Evolutionary conservation across 2,797 vertebrate species (phyloP).

Genomic region (Ptychobarbus kaznakovi): DNA sequence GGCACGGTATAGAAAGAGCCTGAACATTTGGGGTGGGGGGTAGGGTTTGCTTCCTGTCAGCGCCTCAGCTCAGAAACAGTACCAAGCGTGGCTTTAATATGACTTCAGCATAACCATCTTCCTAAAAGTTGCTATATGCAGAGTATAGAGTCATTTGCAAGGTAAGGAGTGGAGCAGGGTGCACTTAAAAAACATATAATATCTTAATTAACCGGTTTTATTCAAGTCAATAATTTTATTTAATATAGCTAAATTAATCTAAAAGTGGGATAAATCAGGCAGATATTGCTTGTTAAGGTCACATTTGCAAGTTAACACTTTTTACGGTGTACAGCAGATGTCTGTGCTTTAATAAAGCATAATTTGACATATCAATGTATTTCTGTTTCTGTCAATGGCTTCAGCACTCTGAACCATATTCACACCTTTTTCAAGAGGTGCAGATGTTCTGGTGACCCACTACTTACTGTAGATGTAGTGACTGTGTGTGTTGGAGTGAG

Average conservation of each 20-base stretch:
- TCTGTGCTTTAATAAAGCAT: not conserved
- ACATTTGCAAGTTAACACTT: not conserved
- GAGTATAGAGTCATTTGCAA: not conserved
- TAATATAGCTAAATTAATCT: not conserved
- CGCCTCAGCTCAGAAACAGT: not conserved
- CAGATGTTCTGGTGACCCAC: constrained; percentile 77
- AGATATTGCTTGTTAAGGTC: not conserved
- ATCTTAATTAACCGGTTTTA: not conserved
- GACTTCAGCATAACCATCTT: not conserved
- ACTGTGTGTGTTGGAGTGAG: constrained; percentile 46
- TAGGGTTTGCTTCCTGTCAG: not conserved
- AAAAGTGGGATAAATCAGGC: not conserved
- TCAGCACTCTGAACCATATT: not conserved
- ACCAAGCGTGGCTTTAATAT: not conserved
- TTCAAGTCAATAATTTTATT: not conserved
- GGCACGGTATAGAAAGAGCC: not conserved
- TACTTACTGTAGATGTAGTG: constrained; percentile 65
- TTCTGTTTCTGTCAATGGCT: constrained; percentile 55
- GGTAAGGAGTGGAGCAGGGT: not conserved
- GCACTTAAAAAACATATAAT: not conserved
- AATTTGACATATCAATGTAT: constrained; percentile 5
- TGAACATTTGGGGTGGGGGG: not conserved
- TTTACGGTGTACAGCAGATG: not conserved
- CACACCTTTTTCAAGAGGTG: constrained; percentile 67
- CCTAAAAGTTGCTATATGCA: not conserved